Conservation (phyloP, 2,888 invertebrate species). For the Tryphoninae sp. region DNA sequence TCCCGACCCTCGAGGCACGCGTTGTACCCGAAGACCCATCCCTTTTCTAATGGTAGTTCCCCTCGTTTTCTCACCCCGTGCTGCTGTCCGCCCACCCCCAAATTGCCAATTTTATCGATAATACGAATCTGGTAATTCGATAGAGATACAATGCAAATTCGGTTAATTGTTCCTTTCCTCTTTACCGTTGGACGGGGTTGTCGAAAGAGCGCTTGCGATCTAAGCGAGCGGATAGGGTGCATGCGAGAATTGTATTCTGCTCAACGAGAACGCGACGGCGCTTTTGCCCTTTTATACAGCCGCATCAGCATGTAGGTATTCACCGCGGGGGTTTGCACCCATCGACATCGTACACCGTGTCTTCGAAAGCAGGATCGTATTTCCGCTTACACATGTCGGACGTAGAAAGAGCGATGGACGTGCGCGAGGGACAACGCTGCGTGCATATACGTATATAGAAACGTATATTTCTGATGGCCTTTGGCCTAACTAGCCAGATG, state of each 20-base stretch:
- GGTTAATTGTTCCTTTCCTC: slow-evolving; percentile 79
- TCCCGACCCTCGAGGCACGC: slow-evolving; percentile 66
- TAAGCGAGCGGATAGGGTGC: slow-evolving; percentile 48
- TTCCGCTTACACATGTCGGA: slow-evolving; percentile 77
- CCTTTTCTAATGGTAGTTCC: slow-evolving; percentile 62
- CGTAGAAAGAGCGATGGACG: slow-evolving; percentile 69
- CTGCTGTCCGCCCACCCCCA: slow-evolving; percentile 69
- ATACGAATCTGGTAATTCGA: slow-evolving; percentile 81
- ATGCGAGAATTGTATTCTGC: slow-evolving; percentile 30
- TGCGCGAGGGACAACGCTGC: slow-evolving; percentile 62
- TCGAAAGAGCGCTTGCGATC: slow-evolving; percentile 36
- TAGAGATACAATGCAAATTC: slow-evolving; percentile 81
- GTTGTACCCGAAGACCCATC: slow-evolving; percentile 40
- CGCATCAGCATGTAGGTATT: slow-evolving; percentile 25
- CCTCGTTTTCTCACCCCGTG: slow-evolving; percentile 65
- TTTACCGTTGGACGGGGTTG: slow-evolving; percentile 58
- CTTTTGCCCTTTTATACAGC: slow-evolving; percentile 61
- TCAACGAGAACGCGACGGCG: slow-evolving; percentile 31
- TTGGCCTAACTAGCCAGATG: slow-evolving; percentile 61
- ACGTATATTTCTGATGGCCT: slow-evolving; percentile 44
- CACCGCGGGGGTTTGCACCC: slow-evolving; percentile 39
- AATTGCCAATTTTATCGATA: slow-evolving; percentile 81
- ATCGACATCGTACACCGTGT: slow-evolving; percentile 58
- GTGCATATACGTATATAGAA: slow-evolving; percentile 43
- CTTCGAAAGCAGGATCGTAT: slow-evolving; percentile 72